Evolutionary conservation across 2,113 vertebrate species (phyloP), one percentile per base, ranked within the genome.

Genomic region (Paracanthobrama guichenoti): DNA sequence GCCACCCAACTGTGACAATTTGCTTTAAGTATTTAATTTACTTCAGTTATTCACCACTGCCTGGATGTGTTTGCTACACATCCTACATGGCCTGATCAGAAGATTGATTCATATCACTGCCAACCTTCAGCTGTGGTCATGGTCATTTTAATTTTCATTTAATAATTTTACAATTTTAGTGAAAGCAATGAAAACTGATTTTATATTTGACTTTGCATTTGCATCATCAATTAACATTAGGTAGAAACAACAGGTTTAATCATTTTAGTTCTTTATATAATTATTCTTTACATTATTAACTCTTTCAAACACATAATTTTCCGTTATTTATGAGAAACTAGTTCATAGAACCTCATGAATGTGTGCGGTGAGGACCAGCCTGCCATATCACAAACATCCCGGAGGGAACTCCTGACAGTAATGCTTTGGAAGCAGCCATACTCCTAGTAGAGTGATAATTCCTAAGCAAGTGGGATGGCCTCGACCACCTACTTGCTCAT

Each of bases 11-110:
- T 14, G 3, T 14, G 13, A 48, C 13, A 4, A 4, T 48, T 12
- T 46, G 3, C 60, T 86, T 83, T 79, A 87, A 72, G 69, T 87
- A 35, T 83, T 82, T 73, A 59, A 85, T 81, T 69, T 59, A 59
- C 50, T 81, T 77, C 79, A 84, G 59, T 69, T 44, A 76, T 77
- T 66, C 26, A 35, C 39, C 55, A 46, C 16, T 59, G 50, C 28
- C 48, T 31, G 13, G 22, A 14, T 64, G 39, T 66, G 26, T 86
- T 60, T 79, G 48, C 11, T 69, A 7, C 31, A 31, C 3, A 31
- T 31, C 31, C 31, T 31, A 35, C 35, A 35, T 35, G 35, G 35
- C 35, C 35, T 5, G 35, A 35, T 81, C 44, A 8, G 2, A 53
- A 81, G 9, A 59, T 24, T 14, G 14, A 31, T 3, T 64, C 28